These are phyloP conservation scores for Gonatopus flavifemur DNA, from an alignment of 1,140 invertebrate species.

Conservation along the genomic window DNA sequence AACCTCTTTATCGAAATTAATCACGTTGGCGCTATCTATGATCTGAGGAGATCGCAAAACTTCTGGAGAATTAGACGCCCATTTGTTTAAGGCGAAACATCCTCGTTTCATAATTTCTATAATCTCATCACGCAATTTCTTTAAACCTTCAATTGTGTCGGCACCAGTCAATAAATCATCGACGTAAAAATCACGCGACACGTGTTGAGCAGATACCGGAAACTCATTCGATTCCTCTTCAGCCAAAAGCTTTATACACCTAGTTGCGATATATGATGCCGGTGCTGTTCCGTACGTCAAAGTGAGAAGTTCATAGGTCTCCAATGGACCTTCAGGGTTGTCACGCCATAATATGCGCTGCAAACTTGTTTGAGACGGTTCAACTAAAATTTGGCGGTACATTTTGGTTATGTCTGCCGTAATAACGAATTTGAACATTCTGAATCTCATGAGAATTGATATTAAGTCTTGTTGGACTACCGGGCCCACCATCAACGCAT, in stretches of 20 bases:
- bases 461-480: neutral
- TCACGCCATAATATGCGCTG: neutral
- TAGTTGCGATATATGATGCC: neutral
- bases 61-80: constrained; percentile 31
- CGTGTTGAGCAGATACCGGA: neutral
- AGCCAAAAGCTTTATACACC: neutral
- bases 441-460: neutral
- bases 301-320: neutral
- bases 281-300: neutral
- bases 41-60: no score
- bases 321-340: neutral
- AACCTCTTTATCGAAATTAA: no score
- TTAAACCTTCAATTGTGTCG: neutral
- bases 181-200: neutral
- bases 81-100: constrained; percentile 41
- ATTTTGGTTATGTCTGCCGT: neutral
- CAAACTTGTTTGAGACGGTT: neutral
- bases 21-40: no score
- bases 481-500: neutral
- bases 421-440: neutral
- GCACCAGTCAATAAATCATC: neutral
- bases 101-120: constrained; percentile 31
- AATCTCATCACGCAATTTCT: constrained; percentile 11
- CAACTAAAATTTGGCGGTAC: neutral
- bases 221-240: neutral